Base-by-base conservation (phyloP, 2,113 vertebrate genomes). In the Platysternon megacephalum region DNA sequence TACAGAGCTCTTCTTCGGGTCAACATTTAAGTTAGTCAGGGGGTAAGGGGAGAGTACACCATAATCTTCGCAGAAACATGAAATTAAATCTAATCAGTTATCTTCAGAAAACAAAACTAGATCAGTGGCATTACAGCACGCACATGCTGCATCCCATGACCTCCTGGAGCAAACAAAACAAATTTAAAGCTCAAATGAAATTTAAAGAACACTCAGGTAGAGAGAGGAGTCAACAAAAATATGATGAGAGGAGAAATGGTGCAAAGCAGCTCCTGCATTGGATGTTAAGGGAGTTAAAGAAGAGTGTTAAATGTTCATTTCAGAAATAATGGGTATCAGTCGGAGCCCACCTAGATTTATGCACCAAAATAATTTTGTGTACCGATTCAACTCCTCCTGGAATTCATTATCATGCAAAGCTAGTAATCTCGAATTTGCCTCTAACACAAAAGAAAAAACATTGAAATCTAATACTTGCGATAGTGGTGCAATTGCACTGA, bases 21-120 rank as follows among this genome's bases (percentile, higher is more conserved):
- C 65, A 68, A 39, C 24, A 56, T 56, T 55, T 81, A 79, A 94
- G 80, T 91, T 72, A 87, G 87, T 94, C 79, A 84, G 29, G 2
- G 92, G 82, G 76, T 46, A 51, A 90, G 93, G 83, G 29, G 5
- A 46, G 35, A 35, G 85, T 10, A 6, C 79, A 46, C 88, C 56
- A 79, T 96, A 95, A 93, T 88, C 88, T 76, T 84, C 65, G 56
- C 79, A 16, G 65, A 86, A 88, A 96, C 95, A 96, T 86, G 91
- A 94, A 95, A 97, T 88, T 85, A 74, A 97, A 87, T 91, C 83
- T 91, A 79, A 96, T 79, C 5, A 88, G 80, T 94, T 88, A 80
- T 80, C 85, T 58, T 90, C 85, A 32, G 94, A 97, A 98, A 97
- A 65, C 29, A 65, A 78, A 48, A 72, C 86, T 93, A 93, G 91